Base-by-base conservation (phyloP, 2,888 invertebrate species). In the Sinopyrophorus schimmeli region DNA sequence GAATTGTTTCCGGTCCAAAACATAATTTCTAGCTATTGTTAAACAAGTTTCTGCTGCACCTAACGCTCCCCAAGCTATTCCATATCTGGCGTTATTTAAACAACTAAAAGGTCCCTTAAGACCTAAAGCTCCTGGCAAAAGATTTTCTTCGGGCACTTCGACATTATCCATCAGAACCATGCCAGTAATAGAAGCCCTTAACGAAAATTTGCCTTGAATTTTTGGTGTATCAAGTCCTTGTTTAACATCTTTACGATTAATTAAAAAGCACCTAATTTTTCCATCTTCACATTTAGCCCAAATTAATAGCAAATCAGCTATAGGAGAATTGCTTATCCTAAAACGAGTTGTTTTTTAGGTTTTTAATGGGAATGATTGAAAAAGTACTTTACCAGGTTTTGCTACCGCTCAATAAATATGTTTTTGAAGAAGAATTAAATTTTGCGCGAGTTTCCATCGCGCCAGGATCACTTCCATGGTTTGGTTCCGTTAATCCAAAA, bases 111-210 rank as follows among this genome's bases (percentile, higher is more conserved):
- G 95, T 54, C 95, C 94, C 72, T 81, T 86, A 62, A 94, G 79
- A 40, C 96, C 96, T 61, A 81, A 76, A 38, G 82, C 88, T 65
- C 88, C 84, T 6, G 96, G 93, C 61, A 99, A 78, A 65, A 97
- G 70, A 77, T 96, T 94, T 64, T 86, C 88, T 75, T 92, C 92
- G n/a, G 98, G 95, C 51, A 99, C 86, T 65, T 82, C 80, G 41
- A 96, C 90, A 72, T 95, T 92, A 71, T 99, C 97, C 91, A 99
- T 90, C 58, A 92, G 79, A 71, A 99, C 90, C 90, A 96, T 96
- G 42, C 99, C 99, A 10, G 99, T 99, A 42, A 83, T 77, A 41
- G 96, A 97, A 9, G 96, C 91, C 64, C 99, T 81, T 59, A 99
- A 76, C 7, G 97, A 96, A 75, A 98, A 92, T 79, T 99, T 99